A percentile compares a stretch with the other conserved stretches of the same genome.
phyloP scores from a whole-genome alignment of 2,888 invertebrate species.

The Andrena minutula region DNA sequence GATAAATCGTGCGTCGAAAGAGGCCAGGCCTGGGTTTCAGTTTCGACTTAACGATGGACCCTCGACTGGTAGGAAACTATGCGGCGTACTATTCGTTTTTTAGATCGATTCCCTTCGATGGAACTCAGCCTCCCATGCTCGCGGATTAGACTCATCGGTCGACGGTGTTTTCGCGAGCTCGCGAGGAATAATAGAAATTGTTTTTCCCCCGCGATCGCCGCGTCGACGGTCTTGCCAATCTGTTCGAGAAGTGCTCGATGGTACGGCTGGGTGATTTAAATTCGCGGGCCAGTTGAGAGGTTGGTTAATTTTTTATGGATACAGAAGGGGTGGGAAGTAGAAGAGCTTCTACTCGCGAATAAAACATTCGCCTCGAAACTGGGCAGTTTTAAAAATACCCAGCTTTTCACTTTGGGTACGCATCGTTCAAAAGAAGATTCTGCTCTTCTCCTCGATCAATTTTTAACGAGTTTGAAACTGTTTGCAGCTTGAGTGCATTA shows the following conservation, averaged over 20 bases:
- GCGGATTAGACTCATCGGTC: background rate
- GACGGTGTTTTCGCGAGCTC: background rate
- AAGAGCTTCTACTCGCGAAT: too few relatives aligned
- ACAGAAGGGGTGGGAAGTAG: background rate
- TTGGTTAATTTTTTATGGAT: background rate
- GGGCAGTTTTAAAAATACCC: too few relatives aligned
- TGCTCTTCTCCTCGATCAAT: too few relatives aligned
- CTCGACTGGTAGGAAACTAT: background rate
- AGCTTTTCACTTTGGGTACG: too few relatives aligned
- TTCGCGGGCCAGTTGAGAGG: background rate
- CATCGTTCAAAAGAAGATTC: too few relatives aligned
- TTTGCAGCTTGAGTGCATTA: too few relatives aligned
- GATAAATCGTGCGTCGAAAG: constrained; percentile 39
- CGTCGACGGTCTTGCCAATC: background rate
- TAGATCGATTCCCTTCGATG: background rate
- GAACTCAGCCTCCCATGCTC: background rate
- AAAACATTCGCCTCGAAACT: too few relatives aligned
- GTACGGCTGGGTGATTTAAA: background rate
- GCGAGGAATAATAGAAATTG: constrained; percentile 7
- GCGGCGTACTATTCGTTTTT: background rate
- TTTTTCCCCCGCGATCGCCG: constrained; percentile 2
- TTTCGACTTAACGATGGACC: constrained; percentile 27
- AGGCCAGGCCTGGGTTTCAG: constrained; percentile 21
- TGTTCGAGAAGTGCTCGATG: background rate
- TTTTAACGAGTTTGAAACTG: too few relatives aligned